Percentiles rank a stretch among this genome's conserved stretches.
Evolutionary conservation across 1,140 invertebrate genomes (phyloP).

Genomic region (Mactra quadrangularis): DNA sequence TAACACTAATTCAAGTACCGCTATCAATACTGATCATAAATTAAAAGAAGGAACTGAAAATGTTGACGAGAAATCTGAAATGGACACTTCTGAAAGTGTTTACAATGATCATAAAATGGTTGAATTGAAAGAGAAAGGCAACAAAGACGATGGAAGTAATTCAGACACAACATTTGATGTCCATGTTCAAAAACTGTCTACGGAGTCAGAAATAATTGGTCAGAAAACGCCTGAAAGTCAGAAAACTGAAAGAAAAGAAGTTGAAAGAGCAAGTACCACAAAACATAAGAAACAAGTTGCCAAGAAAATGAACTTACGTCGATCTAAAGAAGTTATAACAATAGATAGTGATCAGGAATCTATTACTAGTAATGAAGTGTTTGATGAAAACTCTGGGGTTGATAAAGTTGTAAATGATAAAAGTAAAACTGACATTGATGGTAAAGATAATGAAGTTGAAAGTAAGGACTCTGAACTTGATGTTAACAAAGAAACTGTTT

Average conservation of each 20-base stretch:
- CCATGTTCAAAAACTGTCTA: background rate
- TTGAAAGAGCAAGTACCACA: slow-evolving; percentile 67
- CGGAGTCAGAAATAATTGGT: background rate
- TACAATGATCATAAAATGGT: slow-evolving; percentile 4
- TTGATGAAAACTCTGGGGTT: slow-evolving; percentile 1
- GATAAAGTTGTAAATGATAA: background rate
- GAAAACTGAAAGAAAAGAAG: slow-evolving; percentile 13
- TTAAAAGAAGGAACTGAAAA: background rate
- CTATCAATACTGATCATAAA: too few species aligned
- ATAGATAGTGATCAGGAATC: slow-evolving; percentile 29
- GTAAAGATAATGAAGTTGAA: background rate
- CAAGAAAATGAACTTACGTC: slow-evolving; percentile 36
- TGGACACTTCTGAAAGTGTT: background rate
- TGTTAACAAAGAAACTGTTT: too few species aligned
- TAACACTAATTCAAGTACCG: too few species aligned
- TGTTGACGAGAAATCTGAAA: background rate
- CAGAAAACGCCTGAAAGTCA: background rate
- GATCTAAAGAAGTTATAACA: slow-evolving; percentile 11
- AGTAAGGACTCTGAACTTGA: background rate
- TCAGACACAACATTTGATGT: background rate
- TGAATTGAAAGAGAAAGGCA: background rate
- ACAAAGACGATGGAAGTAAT: background rate
- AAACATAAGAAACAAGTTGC: slow-evolving; percentile 71
- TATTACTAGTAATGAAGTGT: background rate
- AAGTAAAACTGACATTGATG: background rate